phyloP scores from a whole-genome alignment of 2,888 invertebrate species.

The Bhutanitis thaidina region DNA sequence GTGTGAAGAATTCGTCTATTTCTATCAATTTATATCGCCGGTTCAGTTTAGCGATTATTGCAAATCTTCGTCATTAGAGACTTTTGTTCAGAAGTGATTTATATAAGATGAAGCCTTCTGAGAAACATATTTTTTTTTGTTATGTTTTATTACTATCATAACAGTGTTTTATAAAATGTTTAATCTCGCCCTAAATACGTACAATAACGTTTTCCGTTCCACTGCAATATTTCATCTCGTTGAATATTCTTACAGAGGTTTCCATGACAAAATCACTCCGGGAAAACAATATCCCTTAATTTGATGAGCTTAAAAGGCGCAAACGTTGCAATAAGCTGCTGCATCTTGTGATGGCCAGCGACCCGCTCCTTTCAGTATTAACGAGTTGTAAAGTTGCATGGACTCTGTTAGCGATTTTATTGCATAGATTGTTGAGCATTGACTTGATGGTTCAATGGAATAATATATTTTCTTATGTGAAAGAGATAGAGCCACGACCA shows the following conservation, averaged over 20 bases:
- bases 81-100: too few species aligned
- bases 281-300: slow-evolving; percentile 66
- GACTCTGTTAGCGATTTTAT: slow-evolving; percentile 19
- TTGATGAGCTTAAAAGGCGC: slow-evolving; percentile 58
- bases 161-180: not conserved
- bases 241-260: slow-evolving; percentile 28
- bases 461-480: too few species aligned
- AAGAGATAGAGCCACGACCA: too few species aligned
- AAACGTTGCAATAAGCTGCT: slow-evolving; percentile 58
- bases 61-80: too few species aligned
- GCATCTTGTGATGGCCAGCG: slow-evolving; percentile 37
- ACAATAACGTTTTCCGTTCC: not conserved
- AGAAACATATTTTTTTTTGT: too few species aligned
- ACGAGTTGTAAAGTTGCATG: slow-evolving; percentile 28
- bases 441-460: too few species aligned
- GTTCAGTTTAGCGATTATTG: too few species aligned
- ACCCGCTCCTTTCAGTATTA: slow-evolving; percentile 32
- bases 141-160: too few species aligned
- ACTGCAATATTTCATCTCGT: slow-evolving; percentile 6
- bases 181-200: slow-evolving; percentile 11
- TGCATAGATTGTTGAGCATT: too few species aligned
- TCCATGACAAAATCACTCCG: slow-evolving; percentile 43
- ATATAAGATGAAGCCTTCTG: too few species aligned
- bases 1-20: too few species aligned
- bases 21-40: too few species aligned